phyloP scores from a whole-genome alignment of 2,888 invertebrate genomes.

The Iphiclides podalirius region DNA sequence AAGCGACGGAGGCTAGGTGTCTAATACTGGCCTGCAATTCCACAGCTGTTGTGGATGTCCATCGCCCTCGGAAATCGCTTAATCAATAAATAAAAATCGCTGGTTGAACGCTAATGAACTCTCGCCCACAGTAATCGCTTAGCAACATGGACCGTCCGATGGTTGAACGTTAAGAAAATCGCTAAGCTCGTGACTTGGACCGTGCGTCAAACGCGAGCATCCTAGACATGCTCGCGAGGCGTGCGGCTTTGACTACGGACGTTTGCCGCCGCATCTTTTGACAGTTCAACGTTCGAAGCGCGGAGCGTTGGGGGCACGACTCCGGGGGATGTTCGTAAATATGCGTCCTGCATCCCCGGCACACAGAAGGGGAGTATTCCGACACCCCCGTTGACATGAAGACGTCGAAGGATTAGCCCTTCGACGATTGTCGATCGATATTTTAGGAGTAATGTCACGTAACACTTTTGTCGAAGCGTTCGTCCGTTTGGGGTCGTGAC shows the following conservation, averaged over 20 bases:
- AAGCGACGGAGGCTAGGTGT: too few species aligned
- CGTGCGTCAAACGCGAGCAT: conserved; percentile 35
- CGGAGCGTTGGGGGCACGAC: conserved; percentile 33
- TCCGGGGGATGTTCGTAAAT: conserved; percentile 16
- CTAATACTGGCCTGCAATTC: too few species aligned
- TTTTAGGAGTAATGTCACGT: conserved; percentile 5
- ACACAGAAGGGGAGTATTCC: neutral
- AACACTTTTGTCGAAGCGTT: conserved; percentile 4
- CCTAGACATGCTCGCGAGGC: conserved; percentile 42
- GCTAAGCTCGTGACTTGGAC: conserved; percentile 30
- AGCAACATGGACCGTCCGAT: too few species aligned
- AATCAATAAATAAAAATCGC: too few species aligned
- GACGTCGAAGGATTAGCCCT: too few species aligned
- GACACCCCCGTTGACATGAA: too few species aligned
- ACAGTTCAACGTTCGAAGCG: conserved; percentile 47
- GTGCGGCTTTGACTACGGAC: conserved; percentile 33
- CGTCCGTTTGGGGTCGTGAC: neutral
- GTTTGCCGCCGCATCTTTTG: conserved; percentile 52
- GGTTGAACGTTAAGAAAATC: too few species aligned
- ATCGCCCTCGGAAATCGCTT: too few species aligned
- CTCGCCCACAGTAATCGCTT: too few species aligned
- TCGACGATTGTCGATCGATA: conserved; percentile 1
- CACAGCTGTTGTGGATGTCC: too few species aligned
- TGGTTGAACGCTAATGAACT: too few species aligned
- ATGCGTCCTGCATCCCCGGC: conserved; percentile 8